phyloP scores from a whole-genome alignment of 2,113 vertebrate genomes.

The Balaenoptera acutorostrata region DNA sequence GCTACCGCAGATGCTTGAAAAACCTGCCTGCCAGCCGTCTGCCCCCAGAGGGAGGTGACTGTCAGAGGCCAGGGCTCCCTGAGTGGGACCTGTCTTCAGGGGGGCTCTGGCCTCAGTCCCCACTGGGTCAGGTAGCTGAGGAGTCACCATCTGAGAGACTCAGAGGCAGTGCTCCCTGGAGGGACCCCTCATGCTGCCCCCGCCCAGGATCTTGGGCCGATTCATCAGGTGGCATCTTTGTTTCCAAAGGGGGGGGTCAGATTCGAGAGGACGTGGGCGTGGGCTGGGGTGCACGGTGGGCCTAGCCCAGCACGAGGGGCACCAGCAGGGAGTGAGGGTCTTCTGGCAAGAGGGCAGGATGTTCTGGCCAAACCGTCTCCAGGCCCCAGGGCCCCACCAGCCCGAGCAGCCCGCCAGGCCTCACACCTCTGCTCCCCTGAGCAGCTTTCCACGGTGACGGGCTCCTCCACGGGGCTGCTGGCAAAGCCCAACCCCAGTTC shows the following conservation, averaged over 20 bases:
- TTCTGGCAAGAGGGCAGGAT: not conserved
- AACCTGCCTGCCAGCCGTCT: not conserved
- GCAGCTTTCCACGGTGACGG: not conserved
- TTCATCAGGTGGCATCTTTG: not conserved
- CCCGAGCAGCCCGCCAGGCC: accelerated
- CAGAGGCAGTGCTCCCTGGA: accelerated
- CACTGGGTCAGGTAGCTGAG: not conserved
- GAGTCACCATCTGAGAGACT: not conserved
- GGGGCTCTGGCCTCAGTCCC: not conserved
- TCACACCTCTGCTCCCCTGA: conserved; percentile 36
- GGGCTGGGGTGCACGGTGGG: not conserved
- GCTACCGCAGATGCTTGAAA: not conserved
- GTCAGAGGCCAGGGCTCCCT: accelerated
- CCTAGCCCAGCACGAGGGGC: not conserved
- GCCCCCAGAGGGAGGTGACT: accelerated
- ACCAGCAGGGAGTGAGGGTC: not conserved
- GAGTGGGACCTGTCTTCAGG: not conserved
- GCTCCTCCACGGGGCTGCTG: not conserved
- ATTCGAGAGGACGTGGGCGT: not conserved
- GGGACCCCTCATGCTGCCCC: not conserved
- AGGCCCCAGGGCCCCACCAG: accelerated
- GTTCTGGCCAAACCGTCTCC: not conserved
- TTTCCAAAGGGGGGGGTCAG: not conserved
- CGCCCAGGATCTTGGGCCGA: accelerated
- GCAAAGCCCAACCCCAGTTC: not conserved